A percentile compares a stretch with the other conserved stretches of the same genome.
Evolutionary conservation across 2,888 invertebrate genomes (phyloP).

Genomic region (Carterocephalus palaemon): DNA sequence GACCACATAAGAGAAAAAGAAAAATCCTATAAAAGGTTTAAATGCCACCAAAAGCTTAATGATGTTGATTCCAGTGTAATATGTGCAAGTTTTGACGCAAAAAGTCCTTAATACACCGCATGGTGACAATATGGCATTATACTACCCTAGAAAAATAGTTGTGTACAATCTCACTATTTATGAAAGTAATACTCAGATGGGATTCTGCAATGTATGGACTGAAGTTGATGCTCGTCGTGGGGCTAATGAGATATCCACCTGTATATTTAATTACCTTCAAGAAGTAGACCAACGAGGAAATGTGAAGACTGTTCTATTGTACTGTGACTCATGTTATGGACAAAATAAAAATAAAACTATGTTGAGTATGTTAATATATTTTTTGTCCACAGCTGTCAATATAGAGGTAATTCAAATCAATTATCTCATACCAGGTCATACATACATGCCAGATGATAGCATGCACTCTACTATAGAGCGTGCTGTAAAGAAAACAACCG

Average conservation of each 20-base stretch:
- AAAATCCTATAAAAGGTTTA: slow-evolving; percentile 3
- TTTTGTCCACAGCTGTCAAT: too few species aligned
- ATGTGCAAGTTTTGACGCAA: slow-evolving; percentile 21
- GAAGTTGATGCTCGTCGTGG: slow-evolving; percentile 21
- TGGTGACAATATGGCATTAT: slow-evolving; percentile 10
- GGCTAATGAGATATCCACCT: slow-evolving; percentile 20
- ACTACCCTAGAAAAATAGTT: slow-evolving; percentile 14
- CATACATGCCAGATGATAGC: too few species aligned
- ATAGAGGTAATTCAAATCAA: too few species aligned
- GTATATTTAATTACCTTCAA: slow-evolving; percentile 10
- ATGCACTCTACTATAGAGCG: too few species aligned
- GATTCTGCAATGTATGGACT: slow-evolving; percentile 17
- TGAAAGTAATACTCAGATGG: slow-evolving; percentile 19
- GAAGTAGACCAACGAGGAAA: slow-evolving; percentile 9
- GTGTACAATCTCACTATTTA: slow-evolving; percentile 20
- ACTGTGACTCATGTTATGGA: too few species aligned
- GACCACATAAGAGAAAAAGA: slow-evolving; percentile 4
- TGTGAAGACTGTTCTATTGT: background rate
- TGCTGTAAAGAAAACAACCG: too few species aligned
- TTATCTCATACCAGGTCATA: too few species aligned
- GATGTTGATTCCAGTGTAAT: too few species aligned
- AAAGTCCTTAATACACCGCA: slow-evolving; percentile 22
- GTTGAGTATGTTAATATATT: too few species aligned
- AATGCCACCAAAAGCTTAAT: background rate
- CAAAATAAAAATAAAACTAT: too few species aligned